Percentiles rank a stretch among this genome's conserved stretches.
These are phyloP conservation scores for Stramonita haemastoma DNA, from an alignment of 2,888 invertebrate species.

Conservation along the genomic window DNA sequence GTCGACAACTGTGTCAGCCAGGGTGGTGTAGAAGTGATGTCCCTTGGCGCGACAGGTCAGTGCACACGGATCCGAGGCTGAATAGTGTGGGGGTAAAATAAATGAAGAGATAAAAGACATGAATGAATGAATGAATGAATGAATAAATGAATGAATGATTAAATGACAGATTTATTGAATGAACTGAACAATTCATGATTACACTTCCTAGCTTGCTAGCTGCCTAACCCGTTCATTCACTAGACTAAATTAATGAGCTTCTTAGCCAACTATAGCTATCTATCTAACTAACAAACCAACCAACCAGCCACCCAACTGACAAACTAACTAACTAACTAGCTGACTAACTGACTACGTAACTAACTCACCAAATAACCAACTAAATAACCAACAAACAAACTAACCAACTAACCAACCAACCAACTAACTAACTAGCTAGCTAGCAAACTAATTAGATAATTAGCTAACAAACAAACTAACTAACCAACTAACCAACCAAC, in stretches of 20 bases:
- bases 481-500: background rate
- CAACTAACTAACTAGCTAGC: background rate
- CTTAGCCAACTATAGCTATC: background rate
- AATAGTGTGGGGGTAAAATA: background rate
- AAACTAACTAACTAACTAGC: background rate
- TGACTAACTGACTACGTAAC: background rate
- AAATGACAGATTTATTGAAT: too few relatives aligned
- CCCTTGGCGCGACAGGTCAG: conserved; percentile 55
- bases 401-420: background rate
- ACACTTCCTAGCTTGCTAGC: background rate
- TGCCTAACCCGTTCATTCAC: background rate
- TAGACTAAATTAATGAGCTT: background rate
- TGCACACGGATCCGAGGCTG: conserved; percentile 52
- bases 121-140: background rate
- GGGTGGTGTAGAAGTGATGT: conserved; percentile 54
- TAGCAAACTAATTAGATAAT: background rate
- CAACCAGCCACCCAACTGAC: too few relatives aligned
- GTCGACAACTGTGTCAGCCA: conserved; percentile 52
- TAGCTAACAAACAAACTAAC: too few relatives aligned
- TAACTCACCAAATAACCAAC: too few relatives aligned
- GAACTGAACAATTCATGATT: too few relatives aligned
- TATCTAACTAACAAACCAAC: background rate
- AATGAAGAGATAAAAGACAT: background rate
- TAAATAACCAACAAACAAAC: background rate
- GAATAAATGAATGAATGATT: background rate